Base-by-base conservation (phyloP, 37 sponge, comb jelly and placozoan genomes). In the Diacarnus erythraeanus region DNA sequence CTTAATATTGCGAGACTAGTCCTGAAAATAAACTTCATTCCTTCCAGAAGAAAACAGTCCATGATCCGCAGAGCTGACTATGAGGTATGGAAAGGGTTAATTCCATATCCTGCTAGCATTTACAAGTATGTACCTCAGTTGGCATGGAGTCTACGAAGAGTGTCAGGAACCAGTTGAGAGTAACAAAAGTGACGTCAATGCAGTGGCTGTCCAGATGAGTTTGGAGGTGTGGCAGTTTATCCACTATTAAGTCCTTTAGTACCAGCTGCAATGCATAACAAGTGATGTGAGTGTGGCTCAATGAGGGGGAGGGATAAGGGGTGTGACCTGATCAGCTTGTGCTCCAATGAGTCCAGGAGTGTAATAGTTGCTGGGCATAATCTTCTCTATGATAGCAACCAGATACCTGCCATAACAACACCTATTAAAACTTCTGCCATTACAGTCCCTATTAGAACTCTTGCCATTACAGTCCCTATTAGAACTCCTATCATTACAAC, bases 101-200 rank as follows among this genome's bases (percentile, higher is more conserved):
- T 27, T 12, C 25, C 37, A 15, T 12, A 47, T 12, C 51, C 6
- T 47, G 51, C 29, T 37, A 42, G 27, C 51, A 22, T 15, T 37
- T n/a, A 36, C 23, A 71, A 37, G 70, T 25, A 12, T 30, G 30
- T 33, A 91, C 92, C 66, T 91, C 92, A 25, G 92, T 91, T 0
- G 92, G 92, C 54, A 91, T 61, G 59, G 92, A 75, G 39, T 91
- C 92, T 9, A 74, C 71, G 31, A 91, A 91, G n/a, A 91, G 56
- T 2, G 92, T 91, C 47, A 91, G 76, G 37, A 86, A 91, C 92
- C 92, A 91, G 77, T 91, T 91, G 60, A 87, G 75, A 26, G 87
- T 87, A 58, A 91, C 77, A 38, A 86, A 34, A 17, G 92, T 77
- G 6, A 91, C 72, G 43, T 91, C 86, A 75, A 84, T 91, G 72